Evolutionary conservation across 2,888 invertebrate species (phyloP), one percentile per base, ranked within the genome.

Genomic region (Tenthredo amoena): DNA sequence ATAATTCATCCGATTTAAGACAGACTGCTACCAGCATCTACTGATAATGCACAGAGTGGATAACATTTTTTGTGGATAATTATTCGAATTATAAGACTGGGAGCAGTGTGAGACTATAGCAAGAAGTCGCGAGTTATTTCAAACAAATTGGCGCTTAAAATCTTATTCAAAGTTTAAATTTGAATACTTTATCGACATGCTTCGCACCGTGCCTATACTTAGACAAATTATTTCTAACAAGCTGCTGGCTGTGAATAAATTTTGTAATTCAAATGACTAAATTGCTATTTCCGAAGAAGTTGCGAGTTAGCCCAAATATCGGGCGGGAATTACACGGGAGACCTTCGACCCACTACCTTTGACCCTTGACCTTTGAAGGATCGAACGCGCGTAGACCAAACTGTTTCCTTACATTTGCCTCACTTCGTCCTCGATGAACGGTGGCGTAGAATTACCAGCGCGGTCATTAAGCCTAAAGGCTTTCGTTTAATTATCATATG

Each of bases 391-490:
- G 26, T 81, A 58, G 55, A 50, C 76, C 21, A 50, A 37, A 55
- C 79, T 50, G 81, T 81, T 81, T 58, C 81, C 81, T 62, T 62
- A 81, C 81, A 37, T 62, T 81, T 58, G 15, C 40, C 81, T 37
- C 40, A 62, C 81, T 81, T 81, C 81, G 62, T 62, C 81, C 21
- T 62, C 34, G 21, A 62, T 58, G 62, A 81, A 62, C 58, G 81
- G 21, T 81, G 62, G 81, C 62, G 62, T 81, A 62, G 81, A 81
- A 81, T 81, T 81, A 81, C 77, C 84, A 71, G 79, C 62, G 43
- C 43, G 65, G 77, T 85, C 77, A 77, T 85, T 62, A 81, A 62
- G 81, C 62, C 62, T 40, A 40, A 81, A 81, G 81, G 81, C 62
- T 58, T 62, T 81, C 21, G 81, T 62, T 81, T 62, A 58, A 81